Base-by-base conservation (phyloP, 2,113 vertebrate species). In the Tupaia chinensis region DNA sequence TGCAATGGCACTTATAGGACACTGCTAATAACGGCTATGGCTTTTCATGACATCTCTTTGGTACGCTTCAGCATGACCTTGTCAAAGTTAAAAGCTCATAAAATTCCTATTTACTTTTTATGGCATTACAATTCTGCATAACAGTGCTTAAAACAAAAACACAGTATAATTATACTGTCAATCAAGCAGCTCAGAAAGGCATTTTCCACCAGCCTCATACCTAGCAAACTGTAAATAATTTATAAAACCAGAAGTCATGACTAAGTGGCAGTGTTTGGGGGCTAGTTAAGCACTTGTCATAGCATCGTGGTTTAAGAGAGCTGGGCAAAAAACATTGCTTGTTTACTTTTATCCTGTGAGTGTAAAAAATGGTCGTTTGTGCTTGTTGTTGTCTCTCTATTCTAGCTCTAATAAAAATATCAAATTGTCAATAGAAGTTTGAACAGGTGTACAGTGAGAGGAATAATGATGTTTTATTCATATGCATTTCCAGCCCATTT, bases 51-150 rank as follows among this genome's bases (percentile, higher is more conserved):
- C 98, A 98, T 98, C 97, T 96, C 96, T 97, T 94, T 96, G 96
- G 95, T 98, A 94, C 0, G 70, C 94, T 98, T 98, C 97, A 96
- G 97, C 96, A 95, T 98, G 98, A 98, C 98, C 98, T 98, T 99
- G 98, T 98, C 98, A 98, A 98, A 98, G 98, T 97, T 99, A 99
- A 99, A 99, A 98, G 98, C 98, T 98, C 96, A 93, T 98, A 98
- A 98, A 98, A 96, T 98, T 98, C 97, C 93, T 98, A 98, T 98
- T 99, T 98, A 98, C 97, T 97, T 98, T 98, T 98, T 97, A 97
- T 97, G 97, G 97, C 96, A 96, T 98, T 98, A 98, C 83, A 83
- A 96, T 98, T 98, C 98, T 98, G 98, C 97, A 97, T 98, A 98
- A 98, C 98, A 98, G 98, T 98, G 98, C 98, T 98, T 98, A 98